Conservation (phyloP, 1,140 invertebrate species). For the Pentalonia nigronervosa region DNA sequence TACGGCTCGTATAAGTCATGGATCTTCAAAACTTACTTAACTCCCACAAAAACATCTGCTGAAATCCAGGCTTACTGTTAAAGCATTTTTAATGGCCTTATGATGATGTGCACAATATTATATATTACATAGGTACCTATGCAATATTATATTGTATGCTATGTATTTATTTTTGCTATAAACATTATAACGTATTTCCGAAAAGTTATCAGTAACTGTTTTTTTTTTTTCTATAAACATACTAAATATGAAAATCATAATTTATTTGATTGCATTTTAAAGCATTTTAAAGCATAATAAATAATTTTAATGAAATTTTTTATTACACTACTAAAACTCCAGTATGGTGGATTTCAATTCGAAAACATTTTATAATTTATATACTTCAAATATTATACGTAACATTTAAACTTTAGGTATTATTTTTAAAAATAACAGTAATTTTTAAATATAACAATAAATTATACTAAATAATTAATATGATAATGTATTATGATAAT, state of each 20-base stretch:
- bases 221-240: neutral
- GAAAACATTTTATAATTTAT: neutral
- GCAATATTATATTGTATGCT: neutral
- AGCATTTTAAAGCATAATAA: conserved; percentile 14
- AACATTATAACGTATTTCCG: neutral
- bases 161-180: neutral
- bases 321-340: neutral
- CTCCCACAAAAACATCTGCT: neutral
- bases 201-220: neutral
- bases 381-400: neutral
- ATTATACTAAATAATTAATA: neutral
- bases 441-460: neutral
- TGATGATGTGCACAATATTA: neutral
- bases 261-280: neutral
- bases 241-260: neutral
- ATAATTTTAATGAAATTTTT: conserved; percentile 15
- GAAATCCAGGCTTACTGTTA: neutral
- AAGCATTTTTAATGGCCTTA: conserved; percentile 13
- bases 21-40: conserved; percentile 20
- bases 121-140: neutral
- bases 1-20: neutral
- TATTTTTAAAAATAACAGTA: neutral
- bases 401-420: neutral
- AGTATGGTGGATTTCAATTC: neutral
- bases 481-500: neutral